Conservation (phyloP, 2,888 invertebrate genomes). For the Cephus runcator region DNA sequence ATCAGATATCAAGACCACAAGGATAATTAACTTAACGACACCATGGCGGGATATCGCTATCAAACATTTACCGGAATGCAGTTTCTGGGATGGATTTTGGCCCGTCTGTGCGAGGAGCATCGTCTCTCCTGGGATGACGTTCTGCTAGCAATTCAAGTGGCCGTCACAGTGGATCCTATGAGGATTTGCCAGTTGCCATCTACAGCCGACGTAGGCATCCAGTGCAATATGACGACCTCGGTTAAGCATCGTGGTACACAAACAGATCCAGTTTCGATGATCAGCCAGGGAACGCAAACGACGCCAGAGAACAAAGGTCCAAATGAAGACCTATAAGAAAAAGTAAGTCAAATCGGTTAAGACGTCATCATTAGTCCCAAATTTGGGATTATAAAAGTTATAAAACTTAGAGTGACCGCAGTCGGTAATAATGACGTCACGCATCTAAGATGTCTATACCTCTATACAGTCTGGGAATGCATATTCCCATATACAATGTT, state of each 20-base stretch:
- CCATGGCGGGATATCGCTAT: neutral
- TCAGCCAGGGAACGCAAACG: neutral
- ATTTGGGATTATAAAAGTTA: too few relatives aligned
- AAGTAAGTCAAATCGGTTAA: neutral
- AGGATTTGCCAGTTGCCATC: neutral
- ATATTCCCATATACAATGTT: too few relatives aligned
- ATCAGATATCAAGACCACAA: neutral
- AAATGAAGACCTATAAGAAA: neutral
- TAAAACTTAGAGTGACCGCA: too few relatives aligned
- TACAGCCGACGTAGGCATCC: neutral
- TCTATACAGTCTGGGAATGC: too few relatives aligned
- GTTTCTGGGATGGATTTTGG: neutral
- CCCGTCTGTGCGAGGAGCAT: neutral
- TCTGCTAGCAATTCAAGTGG: neutral
- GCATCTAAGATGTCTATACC: too few relatives aligned
- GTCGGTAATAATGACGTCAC: too few relatives aligned
- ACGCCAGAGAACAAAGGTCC: neutral
- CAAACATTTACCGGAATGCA: neutral
- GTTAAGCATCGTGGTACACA: neutral
- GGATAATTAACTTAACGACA: neutral
- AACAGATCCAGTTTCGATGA: neutral
- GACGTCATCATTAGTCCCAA: neutral
- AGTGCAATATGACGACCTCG: neutral
- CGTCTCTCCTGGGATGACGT: neutral
- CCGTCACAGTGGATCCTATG: neutral